These are phyloP conservation scores for Hexactinellida sp. DNA, from an alignment of 37 sponge, comb jelly and placozoan genomes.

Conservation along the genomic window DNA sequence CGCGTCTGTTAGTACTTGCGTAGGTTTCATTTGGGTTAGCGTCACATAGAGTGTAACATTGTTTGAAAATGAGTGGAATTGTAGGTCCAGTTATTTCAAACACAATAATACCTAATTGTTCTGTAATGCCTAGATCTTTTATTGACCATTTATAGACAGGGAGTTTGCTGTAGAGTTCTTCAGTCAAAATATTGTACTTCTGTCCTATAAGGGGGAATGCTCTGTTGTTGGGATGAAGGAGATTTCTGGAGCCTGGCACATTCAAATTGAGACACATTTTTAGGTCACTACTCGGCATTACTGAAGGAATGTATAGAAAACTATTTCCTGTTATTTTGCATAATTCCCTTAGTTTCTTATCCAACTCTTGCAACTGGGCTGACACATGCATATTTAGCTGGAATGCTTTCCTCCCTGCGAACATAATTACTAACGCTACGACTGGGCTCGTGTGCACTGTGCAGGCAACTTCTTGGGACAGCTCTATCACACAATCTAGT, in stretches of 20 bases:
- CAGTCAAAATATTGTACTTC: background rate
- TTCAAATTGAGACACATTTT: background rate
- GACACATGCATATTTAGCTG: background rate
- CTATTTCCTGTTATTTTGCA: background rate
- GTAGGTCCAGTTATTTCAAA: slow-evolving; percentile 6
- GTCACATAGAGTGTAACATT: background rate
- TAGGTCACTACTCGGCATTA: slow-evolving; percentile 1
- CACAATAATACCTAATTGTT: background rate
- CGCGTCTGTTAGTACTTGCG: background rate
- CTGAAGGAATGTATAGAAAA: background rate
- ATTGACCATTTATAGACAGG: slow-evolving; percentile 2
- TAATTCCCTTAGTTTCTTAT: background rate
- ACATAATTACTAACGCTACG: background rate
- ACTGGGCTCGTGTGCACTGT: background rate
- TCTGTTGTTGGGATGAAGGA: background rate
- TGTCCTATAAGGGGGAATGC: background rate
- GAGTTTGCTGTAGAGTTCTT: background rate
- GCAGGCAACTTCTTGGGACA: background rate
- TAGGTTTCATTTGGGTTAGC: background rate
- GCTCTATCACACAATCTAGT: background rate
- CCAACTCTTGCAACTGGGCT: background rate
- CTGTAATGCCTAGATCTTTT: background rate
- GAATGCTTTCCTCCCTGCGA: background rate
- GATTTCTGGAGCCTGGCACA: background rate
- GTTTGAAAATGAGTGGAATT: background rate